Conservation (phyloP, 2,113 vertebrate genomes). For the Hippopotamus amphibius region DNA sequence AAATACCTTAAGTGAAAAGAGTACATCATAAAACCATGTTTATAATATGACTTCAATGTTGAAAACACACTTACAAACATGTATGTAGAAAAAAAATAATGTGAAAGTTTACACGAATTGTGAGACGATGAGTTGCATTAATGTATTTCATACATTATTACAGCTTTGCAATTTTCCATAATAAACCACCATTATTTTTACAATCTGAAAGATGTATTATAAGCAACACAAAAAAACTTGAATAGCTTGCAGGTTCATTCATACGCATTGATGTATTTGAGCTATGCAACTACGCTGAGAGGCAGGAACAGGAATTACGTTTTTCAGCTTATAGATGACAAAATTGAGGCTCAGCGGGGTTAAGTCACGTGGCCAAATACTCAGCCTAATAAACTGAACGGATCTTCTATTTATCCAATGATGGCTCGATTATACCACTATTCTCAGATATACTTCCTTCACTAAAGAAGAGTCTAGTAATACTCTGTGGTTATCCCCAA, state of each 20-base stretch:
- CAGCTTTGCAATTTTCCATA: conserved; percentile 6
- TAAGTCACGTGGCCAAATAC: neutral
- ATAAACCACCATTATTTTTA: neutral
- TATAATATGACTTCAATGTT: neutral
- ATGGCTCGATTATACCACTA: neutral
- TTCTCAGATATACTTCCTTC: neutral
- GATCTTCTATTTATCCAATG: conserved; percentile 5
- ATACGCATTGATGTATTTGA: neutral
- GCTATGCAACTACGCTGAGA: neutral
- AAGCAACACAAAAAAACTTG: neutral
- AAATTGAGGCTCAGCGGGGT: neutral
- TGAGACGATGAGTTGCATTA: neutral
- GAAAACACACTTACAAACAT: neutral
- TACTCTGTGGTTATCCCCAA: neutral
- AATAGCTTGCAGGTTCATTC: neutral
- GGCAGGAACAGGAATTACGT: neutral
- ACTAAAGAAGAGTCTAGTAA: neutral
- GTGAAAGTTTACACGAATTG: neutral
- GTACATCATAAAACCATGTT: neutral
- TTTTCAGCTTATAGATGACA: conserved; percentile 23
- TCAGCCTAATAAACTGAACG: neutral
- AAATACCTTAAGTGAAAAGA: neutral
- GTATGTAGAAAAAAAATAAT: neutral
- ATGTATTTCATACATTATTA: neutral
- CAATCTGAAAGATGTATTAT: neutral